A percentile compares a stretch with the other conserved stretches of the same genome.
Evolutionary conservation across 2,888 invertebrate species (phyloP).

Genomic region (Dysmachus trigonus): DNA sequence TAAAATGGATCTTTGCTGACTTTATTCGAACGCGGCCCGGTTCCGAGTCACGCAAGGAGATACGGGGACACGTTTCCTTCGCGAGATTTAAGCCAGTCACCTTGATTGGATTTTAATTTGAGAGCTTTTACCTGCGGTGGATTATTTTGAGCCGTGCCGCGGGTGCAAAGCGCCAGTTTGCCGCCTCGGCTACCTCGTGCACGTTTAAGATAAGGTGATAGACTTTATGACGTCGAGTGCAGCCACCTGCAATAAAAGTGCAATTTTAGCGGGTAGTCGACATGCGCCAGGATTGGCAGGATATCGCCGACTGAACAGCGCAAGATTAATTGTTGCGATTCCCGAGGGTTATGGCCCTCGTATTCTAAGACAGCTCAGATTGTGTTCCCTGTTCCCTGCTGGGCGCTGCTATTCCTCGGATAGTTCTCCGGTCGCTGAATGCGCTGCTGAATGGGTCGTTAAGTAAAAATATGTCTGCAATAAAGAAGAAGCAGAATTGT

Average conservation of each 20-base stretch:
- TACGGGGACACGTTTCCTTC: constrained; percentile 36
- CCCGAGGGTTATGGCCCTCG: not conserved
- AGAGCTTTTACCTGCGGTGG: not conserved
- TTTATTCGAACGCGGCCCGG: not conserved
- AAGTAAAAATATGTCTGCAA: not conserved
- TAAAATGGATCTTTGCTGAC: constrained; percentile 50
- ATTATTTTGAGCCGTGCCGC: not conserved
- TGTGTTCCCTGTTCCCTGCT: too few relatives aligned
- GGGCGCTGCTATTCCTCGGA: not conserved
- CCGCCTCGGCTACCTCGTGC: not conserved
- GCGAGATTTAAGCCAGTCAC: constrained; percentile 26
- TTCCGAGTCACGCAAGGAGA: constrained; percentile 46
- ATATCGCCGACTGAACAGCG: not conserved
- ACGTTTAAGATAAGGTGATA: constrained; percentile 23
- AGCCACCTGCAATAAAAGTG: not conserved
- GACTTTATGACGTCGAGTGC: not conserved
- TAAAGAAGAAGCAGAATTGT: not conserved
- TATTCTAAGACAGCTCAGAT: not conserved
- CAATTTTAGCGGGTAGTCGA: not conserved
- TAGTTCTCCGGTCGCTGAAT: not conserved
- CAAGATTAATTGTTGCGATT: not conserved
- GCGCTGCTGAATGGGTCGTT: not conserved
- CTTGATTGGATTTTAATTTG: constrained; percentile 44
- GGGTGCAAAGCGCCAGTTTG: not conserved
- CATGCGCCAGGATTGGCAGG: not conserved